A percentile compares a stretch with the other conserved stretches of the same genome.
phyloP scores from a whole-genome alignment of 2,888 invertebrate genomes.

The Philhelius pedissequus region DNA sequence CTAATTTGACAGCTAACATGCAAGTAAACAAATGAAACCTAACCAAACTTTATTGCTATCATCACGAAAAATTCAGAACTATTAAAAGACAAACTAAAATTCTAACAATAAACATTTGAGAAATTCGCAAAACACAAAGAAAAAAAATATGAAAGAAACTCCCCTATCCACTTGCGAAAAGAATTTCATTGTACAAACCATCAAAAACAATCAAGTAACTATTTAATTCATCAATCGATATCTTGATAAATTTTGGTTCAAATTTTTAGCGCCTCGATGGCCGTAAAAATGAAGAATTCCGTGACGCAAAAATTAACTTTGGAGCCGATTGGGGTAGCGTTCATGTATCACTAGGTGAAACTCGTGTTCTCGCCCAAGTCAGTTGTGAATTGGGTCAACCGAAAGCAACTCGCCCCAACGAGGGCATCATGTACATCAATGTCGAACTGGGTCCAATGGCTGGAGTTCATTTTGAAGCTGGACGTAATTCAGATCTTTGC shows the following conservation, averaged over 20 bases:
- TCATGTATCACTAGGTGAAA: slow-evolving; percentile 88
- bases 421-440: slow-evolving; percentile 91
- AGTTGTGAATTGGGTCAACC: slow-evolving; percentile 93
- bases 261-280: slow-evolving; percentile 88
- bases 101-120: neutral
- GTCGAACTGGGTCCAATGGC: slow-evolving; percentile 93
- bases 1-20: slow-evolving; percentile 21
- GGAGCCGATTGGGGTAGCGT: slow-evolving; percentile 92
- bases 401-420: slow-evolving; percentile 91
- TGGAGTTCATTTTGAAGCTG: slow-evolving; percentile 89
- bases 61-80: no score
- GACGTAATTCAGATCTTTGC: slow-evolving; percentile 85
- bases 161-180: slow-evolving; percentile 86
- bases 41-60: slow-evolving; percentile 37
- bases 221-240: neutral
- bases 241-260: slow-evolving; percentile 4
- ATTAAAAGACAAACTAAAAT: no score
- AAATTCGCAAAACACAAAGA: neutral
- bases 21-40: slow-evolving; percentile 38
- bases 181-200: slow-evolving; percentile 83
- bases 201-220: slow-evolving; percentile 83
- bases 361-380: slow-evolving; percentile 92
- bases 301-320: slow-evolving; percentile 86
- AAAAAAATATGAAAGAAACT: slow-evolving; percentile 82
- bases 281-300: slow-evolving; percentile 86